Base-by-base conservation (phyloP, 2,888 invertebrate genomes). In the Phytoseiulus persimilis region DNA sequence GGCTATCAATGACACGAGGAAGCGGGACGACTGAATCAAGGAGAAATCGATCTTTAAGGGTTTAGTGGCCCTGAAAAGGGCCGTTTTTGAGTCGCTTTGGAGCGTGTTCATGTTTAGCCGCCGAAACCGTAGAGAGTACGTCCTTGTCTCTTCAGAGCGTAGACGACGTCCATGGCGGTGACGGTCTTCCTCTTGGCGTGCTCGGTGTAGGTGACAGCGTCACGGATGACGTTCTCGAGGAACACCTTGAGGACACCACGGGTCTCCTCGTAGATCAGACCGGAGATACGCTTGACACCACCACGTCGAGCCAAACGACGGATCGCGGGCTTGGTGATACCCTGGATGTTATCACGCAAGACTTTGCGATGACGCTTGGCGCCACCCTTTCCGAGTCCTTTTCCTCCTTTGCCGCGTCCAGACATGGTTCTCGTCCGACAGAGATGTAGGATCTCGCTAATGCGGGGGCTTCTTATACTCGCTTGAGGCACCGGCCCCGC, bases 61-160 rank as follows among this genome's bases (percentile, higher is more conserved):
- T 65, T 65, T 90, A 9, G 90, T 89, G 90, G 90, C 90, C 90
- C 90, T 90, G 87, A 90, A 90, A 90, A 90, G 90, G 90, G 90
- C 90, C 90, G 90, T 90, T 65, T 87, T 83, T 83, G 6, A 32
- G 32, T 83, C 28, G 14, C 32, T 33, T 32, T 39, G 3, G 5
- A 28, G 28, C 23, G 39, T n/a, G n/a, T n/a, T n/a, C n/a, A n/a
- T n/a, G 23, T 9, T 91, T 92, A 92, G 89, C 92, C 92, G 45
- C 92, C 91, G 91, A 91, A 92, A 65, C 92, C 92, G 92, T 92
- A 92, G 90, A 92, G 91, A 90, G 92, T 92, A 90, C 92, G 91
- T 83, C 96, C 95, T 93, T 96, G 96, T 90, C 96, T 94, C 92
- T 96, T 96, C 92, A 96, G 93, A n/a, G 96, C 96, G 92, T 96